Base-by-base conservation (phyloP, 2,113 vertebrate species). In the Dromas ardeola region DNA sequence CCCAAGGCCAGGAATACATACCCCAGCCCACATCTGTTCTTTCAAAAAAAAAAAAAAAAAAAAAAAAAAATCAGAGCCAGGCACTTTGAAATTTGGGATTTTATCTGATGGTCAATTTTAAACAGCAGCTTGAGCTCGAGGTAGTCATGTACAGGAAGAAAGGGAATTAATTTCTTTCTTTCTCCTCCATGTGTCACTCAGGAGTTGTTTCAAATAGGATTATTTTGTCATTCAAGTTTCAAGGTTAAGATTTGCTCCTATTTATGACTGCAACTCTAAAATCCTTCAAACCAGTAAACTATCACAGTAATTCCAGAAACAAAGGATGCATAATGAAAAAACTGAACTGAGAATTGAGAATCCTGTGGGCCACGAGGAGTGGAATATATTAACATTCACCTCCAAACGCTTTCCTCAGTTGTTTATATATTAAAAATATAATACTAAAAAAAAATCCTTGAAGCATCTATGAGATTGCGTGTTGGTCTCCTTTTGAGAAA, bases 311-410 rank as follows among this genome's bases (percentile, higher is more conserved):
- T 96, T 97, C 59, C 85, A 90, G 97, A 97, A 87, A 96, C 66
- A 93, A 91, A 87, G 94, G 86, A 96, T 88, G 91, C 49, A 96
- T 96, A 96, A 96, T 92, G 93, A 97, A 97, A 97, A 97, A 93
- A 91, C 38, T 86, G 88, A 94, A 78, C 61, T 56, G 87, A 97
- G 87, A 95, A 95, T 71, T 85, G 70, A 95, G 95, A 95, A 80
- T 95, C 81, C 91, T 93, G 84, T 96, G 90, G 49, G 43, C 96
- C 77, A 92, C 13, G 1, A 94, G 89, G 73, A 97, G 92, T 66
- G 55, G 93, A 90, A 95, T 96, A 86, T 67, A 96, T 96, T 97
- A 97, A 94, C 67, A 95, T 94, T 98, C 87, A 95, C 92, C 92
- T 97, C 88, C 90, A 87, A 91, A 88, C 10, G 11, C 32, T 95